A percentile compares a stretch with the other conserved stretches of the same genome.
Evolutionary conservation across 2,113 vertebrate species (phyloP).

Genomic region (Corydoras sp.): DNA sequence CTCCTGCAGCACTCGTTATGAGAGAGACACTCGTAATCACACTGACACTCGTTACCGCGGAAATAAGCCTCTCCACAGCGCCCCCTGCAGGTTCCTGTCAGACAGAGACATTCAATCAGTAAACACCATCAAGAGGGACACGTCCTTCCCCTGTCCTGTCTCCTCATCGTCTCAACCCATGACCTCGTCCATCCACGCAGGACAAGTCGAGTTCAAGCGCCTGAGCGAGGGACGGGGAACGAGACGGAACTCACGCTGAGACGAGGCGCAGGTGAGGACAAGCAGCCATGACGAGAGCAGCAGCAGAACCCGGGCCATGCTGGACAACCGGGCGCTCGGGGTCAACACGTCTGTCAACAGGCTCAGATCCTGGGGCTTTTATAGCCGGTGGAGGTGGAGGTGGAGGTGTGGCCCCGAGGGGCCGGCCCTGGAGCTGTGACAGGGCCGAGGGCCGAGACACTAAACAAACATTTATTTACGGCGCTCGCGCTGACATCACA

Average conservation of each 20-base stretch:
- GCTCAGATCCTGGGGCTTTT: conserved; percentile 13
- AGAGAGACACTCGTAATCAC: conserved; percentile 81
- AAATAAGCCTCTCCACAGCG: conserved; percentile 83
- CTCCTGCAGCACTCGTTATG: conserved; percentile 88
- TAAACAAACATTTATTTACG: conserved; percentile 27
- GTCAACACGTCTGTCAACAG: neutral
- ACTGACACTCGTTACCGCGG: conserved; percentile 81
- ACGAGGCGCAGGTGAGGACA: conserved; percentile 18
- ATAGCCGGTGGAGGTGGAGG: conserved; percentile 10
- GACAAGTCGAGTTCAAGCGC: neutral
- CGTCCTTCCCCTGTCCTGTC: too few relatives aligned
- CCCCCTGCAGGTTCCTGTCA: conserved; percentile 74
- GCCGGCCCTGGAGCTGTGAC: neutral
- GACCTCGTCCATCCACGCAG: neutral
- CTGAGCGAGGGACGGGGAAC: too few relatives aligned
- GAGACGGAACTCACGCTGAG: conserved; percentile 34
- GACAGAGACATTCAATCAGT: neutral
- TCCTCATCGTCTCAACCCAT: too few relatives aligned
- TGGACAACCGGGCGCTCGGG: neutral
- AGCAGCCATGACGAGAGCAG: conserved; percentile 27
- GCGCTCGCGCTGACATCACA: conserved; percentile 13
- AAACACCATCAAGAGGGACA: too few relatives aligned
- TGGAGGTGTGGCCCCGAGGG: conserved; percentile 6
- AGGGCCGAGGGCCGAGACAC: conserved; percentile 17
- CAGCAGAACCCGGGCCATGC: conserved; percentile 31